Base-by-base conservation (phyloP, 2,797 vertebrate species). In the Hyperoplus immaculatus region DNA sequence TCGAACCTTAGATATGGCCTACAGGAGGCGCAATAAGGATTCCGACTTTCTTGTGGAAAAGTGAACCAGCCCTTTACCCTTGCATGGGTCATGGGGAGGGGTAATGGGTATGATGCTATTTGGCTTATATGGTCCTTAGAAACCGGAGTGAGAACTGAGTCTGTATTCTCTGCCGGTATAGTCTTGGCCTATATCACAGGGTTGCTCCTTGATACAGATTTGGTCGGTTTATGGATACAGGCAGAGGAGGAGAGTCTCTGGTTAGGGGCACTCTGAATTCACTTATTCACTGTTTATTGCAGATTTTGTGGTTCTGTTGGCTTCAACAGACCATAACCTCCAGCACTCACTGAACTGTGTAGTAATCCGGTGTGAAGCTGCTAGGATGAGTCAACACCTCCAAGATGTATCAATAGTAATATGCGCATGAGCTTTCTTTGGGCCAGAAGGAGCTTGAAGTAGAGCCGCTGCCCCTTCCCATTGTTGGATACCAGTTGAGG, bases 291-390 rank as follows among this genome's bases (percentile, higher is more conserved):
- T 60, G 18, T 18, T 39, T 13, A 62, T 56, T 69, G 45, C 38
- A 57, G 58, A 73, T 63, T 12, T 63, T 63, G 69, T 42, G 41
- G 9, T 21, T 58, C 49, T 47, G 41, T 15, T 68, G 50, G 8
- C 21, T 39, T 38, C 9, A 53, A 42, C 56, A 39, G 13, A 11
- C 5, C 8, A 8, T 50, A 13, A 15, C 54, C 43, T 38, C 1
- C 16, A 69, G n/a, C 36, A 68, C 6, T 2, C 18, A 13, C 2
- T 14, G 13, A 14, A 29, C 12, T 5, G 53, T 10, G 11, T 38
- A 36, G 6, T 29, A 56, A 12, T 55, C 21, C 11, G 18, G 12
- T 63, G 21, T 38, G 61, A 36, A 3, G 21, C 4, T 13, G 45
- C 21, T 3, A 4, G 16, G n/a, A 41, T 10, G 12, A 15, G 8